Evolutionary conservation across 2,113 vertebrate species (phyloP).

Genomic region (Rissa tridactyla): DNA sequence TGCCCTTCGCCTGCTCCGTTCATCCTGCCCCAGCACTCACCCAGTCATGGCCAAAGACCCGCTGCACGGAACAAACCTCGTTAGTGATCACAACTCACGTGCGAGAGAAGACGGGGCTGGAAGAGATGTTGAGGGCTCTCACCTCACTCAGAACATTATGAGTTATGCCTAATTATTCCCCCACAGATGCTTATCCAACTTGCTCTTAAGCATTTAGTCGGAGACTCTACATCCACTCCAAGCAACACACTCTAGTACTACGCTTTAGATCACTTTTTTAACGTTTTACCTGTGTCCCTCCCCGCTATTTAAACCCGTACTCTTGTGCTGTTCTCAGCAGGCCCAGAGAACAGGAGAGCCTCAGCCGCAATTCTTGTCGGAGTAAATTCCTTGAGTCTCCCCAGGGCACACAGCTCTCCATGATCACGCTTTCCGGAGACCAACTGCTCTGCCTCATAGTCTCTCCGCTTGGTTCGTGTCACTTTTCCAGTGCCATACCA

Average conservation of each 20-base stretch:
- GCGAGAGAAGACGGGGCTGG: accelerated
- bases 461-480: no score
- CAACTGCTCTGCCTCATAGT: neutral
- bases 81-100: accelerated
- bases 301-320: accelerated
- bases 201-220: neutral
- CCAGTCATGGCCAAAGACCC: accelerated
- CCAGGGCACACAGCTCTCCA: neutral
- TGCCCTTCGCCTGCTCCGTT: accelerated
- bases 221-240: neutral
- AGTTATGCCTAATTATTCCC: neutral
- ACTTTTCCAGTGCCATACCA: neutral
- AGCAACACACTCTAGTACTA: accelerated
- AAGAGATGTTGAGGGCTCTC: neutral
- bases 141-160: accelerated
- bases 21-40: neutral
- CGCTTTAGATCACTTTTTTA: neutral
- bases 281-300: accelerated
- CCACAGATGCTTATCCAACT: neutral
- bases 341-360: neutral
- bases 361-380: accelerated
- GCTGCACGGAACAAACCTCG: accelerated
- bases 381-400: neutral
- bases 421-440: neutral
- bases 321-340: neutral